Evolutionary conservation across 2,797 vertebrate species (phyloP), one percentile per base, ranked within the genome.

Genomic region (Chaetodon trifasciatus): DNA sequence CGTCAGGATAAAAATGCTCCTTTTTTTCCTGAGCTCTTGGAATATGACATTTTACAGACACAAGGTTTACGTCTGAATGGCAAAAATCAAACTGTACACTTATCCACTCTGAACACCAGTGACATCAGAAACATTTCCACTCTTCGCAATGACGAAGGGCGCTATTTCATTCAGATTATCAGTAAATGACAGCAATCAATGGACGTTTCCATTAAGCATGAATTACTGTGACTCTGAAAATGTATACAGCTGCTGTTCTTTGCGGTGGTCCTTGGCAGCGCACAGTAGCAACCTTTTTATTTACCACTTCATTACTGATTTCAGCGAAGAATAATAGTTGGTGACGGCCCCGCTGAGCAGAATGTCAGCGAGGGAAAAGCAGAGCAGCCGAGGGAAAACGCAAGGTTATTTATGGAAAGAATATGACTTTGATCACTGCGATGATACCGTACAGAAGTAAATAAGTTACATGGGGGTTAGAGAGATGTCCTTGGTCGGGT

Each of bases 401-500:
- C 50, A 21, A 47, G 46, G 37, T 86, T 89, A 78, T 92, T 91
- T 87, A 84, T 70, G 63, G 55, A 82, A 75, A 79, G 66, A 89
- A 78, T 83, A 79, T 79, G 79, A 86, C 85, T 93, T 89, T 88
- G 89, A 93, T 93, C 76, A 72, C 12, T 49, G 69, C 32, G 82
- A 85, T 82, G 88, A 91, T 91, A 86, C 1, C 46, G 47, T 69
- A 69, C 61, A 47, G 21, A 81, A 88, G 81, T 87, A 90, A 91
- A 93, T 88, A 90, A 88, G 79, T 90, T 88, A 67, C 68, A 82
- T 46, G 13, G 40, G 66, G 86, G 82, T 84, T 78, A 80, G 58
- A 79, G 78, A 81, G 76, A 91, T 91, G 90, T 89, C 90, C 90
- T 93, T 85, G 88, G 57, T 74, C 1, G 12, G 50, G 91, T 89